Evolutionary conservation across 2,797 vertebrate species (phyloP).

Genomic region (Sebastolobus altivelis): DNA sequence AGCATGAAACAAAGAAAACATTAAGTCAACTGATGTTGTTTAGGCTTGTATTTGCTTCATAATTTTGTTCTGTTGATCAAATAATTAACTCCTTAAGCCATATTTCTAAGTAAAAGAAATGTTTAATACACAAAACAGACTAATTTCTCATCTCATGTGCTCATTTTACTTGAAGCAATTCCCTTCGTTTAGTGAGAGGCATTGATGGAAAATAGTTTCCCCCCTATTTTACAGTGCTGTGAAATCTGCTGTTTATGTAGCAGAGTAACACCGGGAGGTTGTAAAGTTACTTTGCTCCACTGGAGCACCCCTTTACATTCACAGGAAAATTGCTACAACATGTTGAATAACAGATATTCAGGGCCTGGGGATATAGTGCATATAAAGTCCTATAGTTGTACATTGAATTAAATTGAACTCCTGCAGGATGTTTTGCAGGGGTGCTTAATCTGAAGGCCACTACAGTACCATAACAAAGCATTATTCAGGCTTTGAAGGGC

Average conservation of each 20-base stretch:
- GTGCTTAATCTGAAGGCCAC: slow-evolving; percentile 28
- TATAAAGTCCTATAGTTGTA: slow-evolving; percentile 1
- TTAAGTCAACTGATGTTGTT: background rate
- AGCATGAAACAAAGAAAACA: background rate
- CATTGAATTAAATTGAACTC: slow-evolving; percentile 32
- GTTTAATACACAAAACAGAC: background rate
- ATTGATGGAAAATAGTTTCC: slow-evolving; percentile 30
- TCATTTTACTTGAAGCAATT: background rate
- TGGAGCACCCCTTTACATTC: slow-evolving; percentile 48
- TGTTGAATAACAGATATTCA: slow-evolving; percentile 63
- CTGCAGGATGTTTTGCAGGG: slow-evolving; percentile 36
- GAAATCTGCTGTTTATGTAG: slow-evolving; percentile 48
- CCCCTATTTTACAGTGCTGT: slow-evolving; percentile 48
- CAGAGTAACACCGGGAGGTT: slow-evolving; percentile 29
- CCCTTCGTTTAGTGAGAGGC: slow-evolving; percentile 11
- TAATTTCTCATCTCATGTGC: background rate
- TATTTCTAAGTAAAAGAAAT: background rate
- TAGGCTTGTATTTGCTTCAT: background rate
- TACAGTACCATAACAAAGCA: slow-evolving; percentile 66
- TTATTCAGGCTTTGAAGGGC: slow-evolving; percentile 53
- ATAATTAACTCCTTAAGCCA: background rate
- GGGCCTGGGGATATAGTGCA: slow-evolving; percentile 8
- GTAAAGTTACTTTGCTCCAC: slow-evolving; percentile 46
- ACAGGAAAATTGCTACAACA: slow-evolving; percentile 71
- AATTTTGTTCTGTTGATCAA: background rate